phyloP scores from a whole-genome alignment of 2,888 invertebrate genomes.

The Stratiomys singularior region DNA sequence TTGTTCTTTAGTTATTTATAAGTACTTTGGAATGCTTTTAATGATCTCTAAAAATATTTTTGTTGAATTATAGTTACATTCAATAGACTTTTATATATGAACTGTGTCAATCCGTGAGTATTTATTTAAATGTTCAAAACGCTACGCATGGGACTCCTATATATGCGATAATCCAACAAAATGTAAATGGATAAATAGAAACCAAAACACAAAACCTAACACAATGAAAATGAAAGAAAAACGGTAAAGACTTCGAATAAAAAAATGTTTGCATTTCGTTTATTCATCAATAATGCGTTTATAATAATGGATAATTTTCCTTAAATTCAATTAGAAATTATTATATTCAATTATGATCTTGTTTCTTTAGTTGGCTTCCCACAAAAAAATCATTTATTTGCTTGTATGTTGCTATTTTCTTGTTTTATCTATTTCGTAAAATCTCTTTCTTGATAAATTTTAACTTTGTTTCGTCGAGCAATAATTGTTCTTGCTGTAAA shows the following conservation, averaged over 20 bases:
- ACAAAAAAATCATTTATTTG: constrained; percentile 22
- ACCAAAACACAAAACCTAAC: neutral
- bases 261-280: constrained; percentile 33
- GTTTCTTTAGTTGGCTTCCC: constrained; percentile 31
- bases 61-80: constrained; percentile 8
- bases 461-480: constrained; percentile 29
- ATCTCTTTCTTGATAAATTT: constrained; percentile 27
- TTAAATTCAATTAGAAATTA: constrained; percentile 45
- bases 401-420: neutral
- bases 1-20: neutral
- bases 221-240: neutral
- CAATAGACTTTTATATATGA: constrained; percentile 7
- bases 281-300: constrained; percentile 35
- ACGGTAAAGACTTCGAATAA: constrained; percentile 16
- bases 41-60: constrained; percentile 29
- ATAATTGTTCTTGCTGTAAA: constrained; percentile 39
- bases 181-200: neutral
- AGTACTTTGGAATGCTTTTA: neutral
- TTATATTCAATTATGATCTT: constrained; percentile 37
- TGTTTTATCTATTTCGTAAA: constrained; percentile 2
- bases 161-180: neutral
- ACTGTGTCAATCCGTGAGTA: constrained; percentile 3
- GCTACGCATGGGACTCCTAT: neutral
- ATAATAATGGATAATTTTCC: constrained; percentile 42
- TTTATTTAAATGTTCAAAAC: neutral